These are phyloP conservation scores for Natator depressus DNA, from an alignment of 2,113 vertebrate genomes.

Conservation along the genomic window DNA sequence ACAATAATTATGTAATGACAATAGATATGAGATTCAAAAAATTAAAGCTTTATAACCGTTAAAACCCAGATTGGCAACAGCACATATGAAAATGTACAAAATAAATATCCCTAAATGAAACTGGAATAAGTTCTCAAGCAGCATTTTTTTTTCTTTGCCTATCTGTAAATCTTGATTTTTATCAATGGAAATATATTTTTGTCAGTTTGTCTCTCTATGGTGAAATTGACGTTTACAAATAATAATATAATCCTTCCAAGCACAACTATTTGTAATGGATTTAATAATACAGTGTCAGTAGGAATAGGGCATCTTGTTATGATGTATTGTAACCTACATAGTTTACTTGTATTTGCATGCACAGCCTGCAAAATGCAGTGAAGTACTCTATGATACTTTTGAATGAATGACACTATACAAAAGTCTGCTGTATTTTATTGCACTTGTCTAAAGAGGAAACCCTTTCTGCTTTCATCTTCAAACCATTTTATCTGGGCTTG, in stretches of 20 bases:
- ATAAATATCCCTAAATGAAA: not conserved
- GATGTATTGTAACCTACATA: not conserved
- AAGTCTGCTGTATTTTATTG: slow-evolving; percentile 30
- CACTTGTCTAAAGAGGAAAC: slow-evolving; percentile 47
- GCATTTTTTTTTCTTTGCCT: not conserved
- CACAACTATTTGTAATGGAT: slow-evolving; percentile 49
- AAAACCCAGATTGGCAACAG: not conserved
- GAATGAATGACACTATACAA: not conserved
- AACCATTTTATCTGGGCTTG: slow-evolving; percentile 40
- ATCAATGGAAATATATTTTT: not conserved
- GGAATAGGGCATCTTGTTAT: slow-evolving; percentile 30
- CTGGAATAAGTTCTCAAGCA: not conserved
- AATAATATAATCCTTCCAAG: not conserved
- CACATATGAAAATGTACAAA: not conserved
- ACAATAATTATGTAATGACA: not conserved
- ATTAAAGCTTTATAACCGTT: not conserved
- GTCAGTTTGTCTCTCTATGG: not conserved
- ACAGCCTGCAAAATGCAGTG: slow-evolving; percentile 11
- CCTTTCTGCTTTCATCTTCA: slow-evolving; percentile 66
- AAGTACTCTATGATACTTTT: not conserved
- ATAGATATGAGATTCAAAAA: not conserved
- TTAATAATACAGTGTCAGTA: slow-evolving; percentile 30
- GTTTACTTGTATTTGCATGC: slow-evolving; percentile 29
- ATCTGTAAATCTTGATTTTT: not conserved
- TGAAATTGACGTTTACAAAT: not conserved